Evolutionary conservation across 2,113 vertebrate species (phyloP).

Genomic region (Corythornis madagascariensis): DNA sequence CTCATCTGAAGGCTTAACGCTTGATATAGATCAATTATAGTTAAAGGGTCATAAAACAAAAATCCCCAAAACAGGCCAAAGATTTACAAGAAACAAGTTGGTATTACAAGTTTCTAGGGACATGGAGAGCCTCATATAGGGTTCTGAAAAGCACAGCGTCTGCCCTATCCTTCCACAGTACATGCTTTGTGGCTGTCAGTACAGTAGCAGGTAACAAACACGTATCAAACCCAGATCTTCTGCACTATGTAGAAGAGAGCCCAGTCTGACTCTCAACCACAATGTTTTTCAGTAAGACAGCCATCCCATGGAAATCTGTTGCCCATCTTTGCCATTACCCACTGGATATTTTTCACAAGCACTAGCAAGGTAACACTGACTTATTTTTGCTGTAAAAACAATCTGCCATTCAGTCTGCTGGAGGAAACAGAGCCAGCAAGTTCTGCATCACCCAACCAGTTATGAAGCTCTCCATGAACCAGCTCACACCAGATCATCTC

Average conservation of each 20-base stretch:
- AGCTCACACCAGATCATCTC: background rate
- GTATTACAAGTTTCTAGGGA: background rate
- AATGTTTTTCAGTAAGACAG: background rate
- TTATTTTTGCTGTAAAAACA: background rate
- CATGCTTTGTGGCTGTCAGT: background rate
- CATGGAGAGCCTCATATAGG: rapidly evolving
- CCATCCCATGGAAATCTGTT: rapidly evolving
- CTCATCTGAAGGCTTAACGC: background rate
- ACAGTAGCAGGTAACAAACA: background rate
- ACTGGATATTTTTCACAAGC: background rate
- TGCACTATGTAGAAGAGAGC: rapidly evolving
- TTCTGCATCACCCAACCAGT: background rate
- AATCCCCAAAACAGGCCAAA: background rate
- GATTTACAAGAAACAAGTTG: background rate
- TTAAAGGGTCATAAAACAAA: background rate
- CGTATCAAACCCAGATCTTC: background rate
- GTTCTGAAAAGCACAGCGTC: background rate
- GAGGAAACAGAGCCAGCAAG: background rate
- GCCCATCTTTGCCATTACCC: background rate
- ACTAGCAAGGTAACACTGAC: background rate
- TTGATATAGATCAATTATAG: background rate
- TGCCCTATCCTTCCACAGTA: background rate
- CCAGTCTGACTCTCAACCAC: background rate
- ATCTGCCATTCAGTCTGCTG: background rate
- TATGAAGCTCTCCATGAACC: background rate